Base-by-base conservation (phyloP, 2,888 invertebrate species). In the Xanthorhoe spadicearia region DNA sequence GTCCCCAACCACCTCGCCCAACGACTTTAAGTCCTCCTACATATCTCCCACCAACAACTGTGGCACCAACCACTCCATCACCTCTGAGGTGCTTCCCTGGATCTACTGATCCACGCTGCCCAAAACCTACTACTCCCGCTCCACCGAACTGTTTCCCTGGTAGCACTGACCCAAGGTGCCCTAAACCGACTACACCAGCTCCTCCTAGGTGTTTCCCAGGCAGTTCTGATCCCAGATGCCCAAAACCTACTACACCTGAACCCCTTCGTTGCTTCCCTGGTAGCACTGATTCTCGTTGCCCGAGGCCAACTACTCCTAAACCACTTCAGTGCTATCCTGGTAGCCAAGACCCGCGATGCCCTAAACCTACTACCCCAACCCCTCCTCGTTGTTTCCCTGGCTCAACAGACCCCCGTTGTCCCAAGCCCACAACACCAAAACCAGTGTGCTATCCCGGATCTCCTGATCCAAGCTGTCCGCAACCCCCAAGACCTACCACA, bases 151-250 rank as follows among this genome's bases (percentile, higher is more conserved):
- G 77, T 62, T 70, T 57, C 62, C 78, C 84, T 0, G 86, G 85
- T 0, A 79, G 82, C n/a, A 71, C 28, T 70, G 69, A 89, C 72
- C 81, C 84, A 0, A 70, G 81, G n/a, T 86, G 86, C 61, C 86
- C 84, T 5, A 75, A 72, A 74, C 77, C 80, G 32, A 77, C 82
- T 0, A 75, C 74, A 5, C 77, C 79, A 2, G 73, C 4, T 0
- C 71, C 77, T 1, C 76, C 75, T 4, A 73, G 70, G 56, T 79
- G 78, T 57, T 81, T 66, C 59, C 81, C 80, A 1, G 81, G 81
- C 0, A 79, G 76, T 15, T 72, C 66, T 3, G 81, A 83, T 60
- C 77, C 80, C 1, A 61, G 81, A n/a, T 88, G 88, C 66, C 84
- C 84, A 0, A 66, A 69, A 67, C 77, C 79, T 15, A 71, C 81